These are phyloP conservation scores for Bursaphelenchus okinawaensis DNA, from an alignment of 2,888 invertebrate genomes.

Conservation along the genomic window DNA sequence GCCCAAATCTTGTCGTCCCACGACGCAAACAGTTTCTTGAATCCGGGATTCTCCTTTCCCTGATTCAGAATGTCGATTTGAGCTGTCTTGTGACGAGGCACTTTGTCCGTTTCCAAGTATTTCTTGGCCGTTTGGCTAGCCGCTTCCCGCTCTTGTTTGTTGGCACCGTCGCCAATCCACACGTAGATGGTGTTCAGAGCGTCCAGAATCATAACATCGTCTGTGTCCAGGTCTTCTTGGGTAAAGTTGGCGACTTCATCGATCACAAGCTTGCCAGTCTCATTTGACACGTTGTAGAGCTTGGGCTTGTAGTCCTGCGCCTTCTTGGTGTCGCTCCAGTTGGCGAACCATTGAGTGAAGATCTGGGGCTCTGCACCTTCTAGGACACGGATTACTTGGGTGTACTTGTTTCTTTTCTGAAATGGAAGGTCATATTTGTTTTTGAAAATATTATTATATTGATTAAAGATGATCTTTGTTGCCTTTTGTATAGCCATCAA, in stretches of 20 bases:
- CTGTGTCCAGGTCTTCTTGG: slow-evolving; percentile 69
- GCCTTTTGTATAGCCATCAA: no score
- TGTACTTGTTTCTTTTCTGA: slow-evolving; percentile 58
- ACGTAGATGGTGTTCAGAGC: slow-evolving; percentile 66
- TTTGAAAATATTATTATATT: no score
- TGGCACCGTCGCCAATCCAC: slow-evolving; percentile 69
- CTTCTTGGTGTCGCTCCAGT: slow-evolving; percentile 53
- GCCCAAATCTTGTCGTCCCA: slow-evolving; percentile 8
- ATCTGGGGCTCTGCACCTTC: slow-evolving; percentile 78
- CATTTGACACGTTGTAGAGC: slow-evolving; percentile 68
- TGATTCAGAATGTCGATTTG: slow-evolving; percentile 64
- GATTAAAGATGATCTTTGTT: no score
- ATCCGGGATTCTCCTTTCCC: slow-evolving; percentile 8
- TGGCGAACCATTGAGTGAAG: slow-evolving; percentile 80
- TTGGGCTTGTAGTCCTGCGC: slow-evolving; percentile 60
- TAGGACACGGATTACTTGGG: slow-evolving; percentile 66
- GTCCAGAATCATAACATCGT: slow-evolving; percentile 74
- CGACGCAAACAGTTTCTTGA: slow-evolving; percentile 9
- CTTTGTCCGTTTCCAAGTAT: slow-evolving; percentile 69
- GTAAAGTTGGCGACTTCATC: slow-evolving; percentile 72
- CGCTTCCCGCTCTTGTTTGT: slow-evolving; percentile 65
- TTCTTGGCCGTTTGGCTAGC: slow-evolving; percentile 62
- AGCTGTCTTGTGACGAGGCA: slow-evolving; percentile 68
- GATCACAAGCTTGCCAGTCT: slow-evolving; percentile 66
- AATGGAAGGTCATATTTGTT: no score